A percentile compares a stretch with the other conserved stretches of the same genome.
phyloP scores from a whole-genome alignment of 2,797 vertebrate species.

The Leuciscus waleckii region DNA sequence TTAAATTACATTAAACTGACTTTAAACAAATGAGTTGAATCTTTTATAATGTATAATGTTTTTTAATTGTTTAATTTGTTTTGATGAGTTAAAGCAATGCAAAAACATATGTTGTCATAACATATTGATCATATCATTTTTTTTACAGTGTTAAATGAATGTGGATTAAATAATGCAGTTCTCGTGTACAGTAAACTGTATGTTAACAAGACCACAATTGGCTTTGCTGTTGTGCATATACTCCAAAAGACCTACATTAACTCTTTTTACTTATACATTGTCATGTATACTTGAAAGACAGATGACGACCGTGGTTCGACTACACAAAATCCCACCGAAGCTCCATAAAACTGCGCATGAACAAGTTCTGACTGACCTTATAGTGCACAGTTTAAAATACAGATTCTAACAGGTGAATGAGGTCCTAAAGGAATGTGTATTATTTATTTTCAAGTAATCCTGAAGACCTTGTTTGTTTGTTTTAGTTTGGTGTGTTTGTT shows the following conservation, averaged over 20 bases:
- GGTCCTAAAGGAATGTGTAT: neutral
- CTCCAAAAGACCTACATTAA: neutral
- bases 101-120: too few relatives aligned
- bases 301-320: neutral
- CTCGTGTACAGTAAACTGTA: neutral
- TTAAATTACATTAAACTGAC: too few relatives aligned
- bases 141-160: too few relatives aligned
- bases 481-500: neutral
- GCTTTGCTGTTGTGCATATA: neutral
- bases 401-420: neutral
- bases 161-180: too few relatives aligned
- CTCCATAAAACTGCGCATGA: neutral
- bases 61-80: too few relatives aligned
- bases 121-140: too few relatives aligned
- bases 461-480: conserved; percentile 3
- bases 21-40: too few relatives aligned
- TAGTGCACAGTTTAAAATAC: neutral
- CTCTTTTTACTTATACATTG: neutral
- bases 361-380: neutral
- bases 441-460: neutral
- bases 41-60: too few relatives aligned
- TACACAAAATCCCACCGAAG: neutral
- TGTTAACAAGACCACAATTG: neutral
- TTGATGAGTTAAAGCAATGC: too few relatives aligned
- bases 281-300: neutral